These are phyloP conservation scores for Drosophila chauvacae DNA, from an alignment of 1,140 invertebrate species.

Conservation along the genomic window DNA sequence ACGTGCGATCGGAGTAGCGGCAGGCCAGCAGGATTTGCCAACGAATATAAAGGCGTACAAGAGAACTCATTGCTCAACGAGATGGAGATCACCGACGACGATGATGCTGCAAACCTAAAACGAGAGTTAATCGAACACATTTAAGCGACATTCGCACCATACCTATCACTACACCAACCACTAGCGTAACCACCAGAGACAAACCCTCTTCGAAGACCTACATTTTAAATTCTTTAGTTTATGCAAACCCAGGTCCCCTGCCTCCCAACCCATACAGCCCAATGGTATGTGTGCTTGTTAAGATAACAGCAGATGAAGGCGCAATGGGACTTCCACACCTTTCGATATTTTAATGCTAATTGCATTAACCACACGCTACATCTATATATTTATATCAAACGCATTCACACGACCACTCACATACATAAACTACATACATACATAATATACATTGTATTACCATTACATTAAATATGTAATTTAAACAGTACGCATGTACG, in stretches of 20 bases:
- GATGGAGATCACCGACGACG: not conserved
- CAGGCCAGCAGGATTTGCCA: conserved; percentile 19
- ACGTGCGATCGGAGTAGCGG: not conserved
- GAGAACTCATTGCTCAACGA: conserved; percentile 32
- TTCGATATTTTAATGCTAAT: conserved; percentile 43
- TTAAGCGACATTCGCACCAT: conserved; percentile 21
- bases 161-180: conserved; percentile 14
- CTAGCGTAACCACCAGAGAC: not conserved
- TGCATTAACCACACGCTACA: conserved; percentile 49
- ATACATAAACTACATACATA: conserved; percentile 48
- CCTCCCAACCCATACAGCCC: not conserved
- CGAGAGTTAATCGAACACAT: conserved; percentile 43
- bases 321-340: conserved; percentile 7
- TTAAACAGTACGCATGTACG: conserved; percentile 55
- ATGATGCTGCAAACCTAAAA: conserved; percentile 26
- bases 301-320: not conserved
- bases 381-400: conserved; percentile 53
- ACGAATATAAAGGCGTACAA: conserved; percentile 27
- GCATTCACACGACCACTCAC: conserved; percentile 47
- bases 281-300: not conserved
- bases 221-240: conserved; percentile 39
- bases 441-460: conserved; percentile 56
- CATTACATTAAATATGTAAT: conserved; percentile 61
- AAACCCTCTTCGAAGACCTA: conserved; percentile 16
- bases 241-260: conserved; percentile 10